Evolutionary conservation across 2,888 invertebrate species (phyloP).

Genomic region (Elaeidobius kamerunicus): DNA sequence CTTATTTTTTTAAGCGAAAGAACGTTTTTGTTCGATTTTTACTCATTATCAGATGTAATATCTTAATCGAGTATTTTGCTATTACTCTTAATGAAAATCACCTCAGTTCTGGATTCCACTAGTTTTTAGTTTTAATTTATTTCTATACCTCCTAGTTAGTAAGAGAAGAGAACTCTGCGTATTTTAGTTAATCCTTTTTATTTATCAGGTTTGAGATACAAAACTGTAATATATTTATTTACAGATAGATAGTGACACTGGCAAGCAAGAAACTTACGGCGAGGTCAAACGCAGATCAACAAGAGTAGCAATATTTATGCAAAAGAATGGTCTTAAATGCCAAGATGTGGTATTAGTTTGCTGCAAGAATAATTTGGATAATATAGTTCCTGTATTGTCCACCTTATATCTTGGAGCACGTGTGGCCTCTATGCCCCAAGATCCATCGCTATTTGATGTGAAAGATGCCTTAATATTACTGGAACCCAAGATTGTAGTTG

Average conservation of each 20-base stretch:
- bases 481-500: constrained; percentile 18
- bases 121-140: no score
- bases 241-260: constrained; percentile 29
- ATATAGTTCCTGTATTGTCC: constrained; percentile 51
- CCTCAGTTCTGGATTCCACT: no score
- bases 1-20: no score
- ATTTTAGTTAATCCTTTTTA: no score
- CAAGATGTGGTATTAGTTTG: constrained; percentile 52
- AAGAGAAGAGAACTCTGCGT: no score
- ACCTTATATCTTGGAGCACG: constrained; percentile 49
- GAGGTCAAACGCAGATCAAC: constrained; percentile 47
- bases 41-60: no score
- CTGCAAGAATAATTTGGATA: constrained; percentile 50
- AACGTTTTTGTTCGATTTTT: no score
- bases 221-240: no score
- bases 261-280: constrained; percentile 46
- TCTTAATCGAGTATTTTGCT: no score
- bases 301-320: constrained; percentile 49
- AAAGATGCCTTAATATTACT: constrained; percentile 1
- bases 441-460: constrained; percentile 25
- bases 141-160: no score
- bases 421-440: constrained; percentile 38
- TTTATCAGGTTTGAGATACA: no score
- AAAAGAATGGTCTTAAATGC: constrained; percentile 44
- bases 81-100: no score